Evolutionary conservation across 2,113 vertebrate genomes (phyloP).

Genomic region (Marcusenius ussheri): DNA sequence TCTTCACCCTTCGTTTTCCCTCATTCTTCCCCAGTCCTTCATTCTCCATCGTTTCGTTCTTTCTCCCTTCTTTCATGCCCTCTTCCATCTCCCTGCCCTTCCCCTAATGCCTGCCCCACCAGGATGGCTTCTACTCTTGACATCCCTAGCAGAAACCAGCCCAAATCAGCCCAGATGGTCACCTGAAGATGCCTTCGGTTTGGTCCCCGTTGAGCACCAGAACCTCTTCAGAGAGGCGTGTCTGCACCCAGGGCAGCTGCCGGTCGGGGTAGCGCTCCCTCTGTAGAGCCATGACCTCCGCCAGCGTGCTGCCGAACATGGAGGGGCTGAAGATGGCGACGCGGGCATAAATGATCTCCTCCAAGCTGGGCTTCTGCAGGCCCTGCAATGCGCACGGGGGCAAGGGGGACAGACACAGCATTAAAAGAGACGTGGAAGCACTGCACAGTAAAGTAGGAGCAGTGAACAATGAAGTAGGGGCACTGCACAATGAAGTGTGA

Average conservation of each 20-base stretch:
- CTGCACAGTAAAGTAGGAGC: not conserved
- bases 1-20: not conserved
- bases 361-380: conserved; percentile 84
- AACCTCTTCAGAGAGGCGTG: conserved; percentile 87
- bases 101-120: not conserved
- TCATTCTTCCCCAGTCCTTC: not conserved
- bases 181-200: conserved; percentile 97
- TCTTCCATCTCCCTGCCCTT: not conserved
- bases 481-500: not conserved
- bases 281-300: conserved; percentile 88
- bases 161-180: conserved; percentile 14
- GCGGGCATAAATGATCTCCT: conserved; percentile 84
- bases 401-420: not conserved
- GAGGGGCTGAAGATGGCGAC: conserved; percentile 91
- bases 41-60: not conserved
- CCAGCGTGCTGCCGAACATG: conserved; percentile 90
- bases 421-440: not conserved
- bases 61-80: not conserved
- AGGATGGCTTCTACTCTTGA: not conserved
- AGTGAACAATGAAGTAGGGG: not conserved
- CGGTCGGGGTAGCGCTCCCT: conserved; percentile 82
- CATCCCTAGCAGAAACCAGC: not conserved
- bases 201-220: conserved; percentile 92
- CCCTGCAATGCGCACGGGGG: conserved; percentile 58
- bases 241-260: conserved; percentile 94